Percentiles rank a stretch among this genome's conserved stretches.
These are phyloP conservation scores for Pseudomyrmex gracilis DNA, from an alignment of 1,140 invertebrate species.

Conservation along the genomic window DNA sequence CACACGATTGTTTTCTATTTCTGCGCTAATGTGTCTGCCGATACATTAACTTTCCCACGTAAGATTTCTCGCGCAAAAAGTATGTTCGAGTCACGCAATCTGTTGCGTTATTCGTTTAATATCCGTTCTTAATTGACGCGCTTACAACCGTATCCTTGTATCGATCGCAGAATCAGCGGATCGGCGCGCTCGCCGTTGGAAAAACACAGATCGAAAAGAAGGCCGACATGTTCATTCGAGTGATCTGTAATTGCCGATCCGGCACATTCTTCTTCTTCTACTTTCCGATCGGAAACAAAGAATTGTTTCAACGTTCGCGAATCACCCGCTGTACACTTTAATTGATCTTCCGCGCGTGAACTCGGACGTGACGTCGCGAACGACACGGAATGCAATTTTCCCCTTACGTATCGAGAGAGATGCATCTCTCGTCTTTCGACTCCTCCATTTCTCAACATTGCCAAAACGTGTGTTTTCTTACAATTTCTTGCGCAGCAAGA, in stretches of 20 bases:
- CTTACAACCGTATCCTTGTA: background rate
- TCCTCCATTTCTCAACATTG: background rate
- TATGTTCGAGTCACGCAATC: background rate
- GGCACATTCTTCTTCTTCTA: constrained; percentile 49
- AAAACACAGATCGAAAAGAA: background rate
- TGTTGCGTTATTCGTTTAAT: constrained; percentile 24
- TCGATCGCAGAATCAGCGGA: background rate
- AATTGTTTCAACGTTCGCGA: background rate
- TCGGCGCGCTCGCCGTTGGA: too few species aligned
- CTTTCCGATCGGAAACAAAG: constrained; percentile 1
- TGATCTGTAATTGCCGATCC: constrained; percentile 53
- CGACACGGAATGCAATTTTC: constrained; percentile 43
- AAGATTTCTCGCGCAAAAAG: constrained; percentile 17
- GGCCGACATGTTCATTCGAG: constrained; percentile 11
- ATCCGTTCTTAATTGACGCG: constrained; percentile 20
- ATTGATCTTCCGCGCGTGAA: constrained; percentile 5
- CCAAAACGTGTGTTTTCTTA: background rate
- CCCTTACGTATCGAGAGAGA: background rate
- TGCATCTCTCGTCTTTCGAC: background rate
- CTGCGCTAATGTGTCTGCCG: background rate
- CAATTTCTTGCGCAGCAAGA: background rate
- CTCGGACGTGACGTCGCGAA: constrained; percentile 15
- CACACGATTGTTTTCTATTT: background rate
- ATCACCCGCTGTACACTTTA: background rate
- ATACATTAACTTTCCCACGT: constrained; percentile 5